Conservation (phyloP, 2,797 vertebrate species). For the Helostoma temminkii region DNA sequence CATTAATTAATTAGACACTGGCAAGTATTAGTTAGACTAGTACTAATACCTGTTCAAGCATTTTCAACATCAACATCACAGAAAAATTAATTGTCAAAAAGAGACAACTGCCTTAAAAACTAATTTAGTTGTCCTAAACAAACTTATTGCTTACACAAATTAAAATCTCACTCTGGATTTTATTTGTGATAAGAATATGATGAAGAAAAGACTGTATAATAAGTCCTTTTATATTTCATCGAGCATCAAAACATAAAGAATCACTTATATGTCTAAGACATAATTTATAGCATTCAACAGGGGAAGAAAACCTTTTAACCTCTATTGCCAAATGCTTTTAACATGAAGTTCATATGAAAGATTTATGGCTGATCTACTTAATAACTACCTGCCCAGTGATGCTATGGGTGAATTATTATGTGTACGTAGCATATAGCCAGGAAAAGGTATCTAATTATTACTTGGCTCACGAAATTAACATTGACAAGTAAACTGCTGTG, state of each 20-base stretch:
- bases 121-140: no score
- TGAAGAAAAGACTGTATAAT: neutral
- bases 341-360: constrained; percentile 52
- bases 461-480: constrained; percentile 62
- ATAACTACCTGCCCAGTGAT: constrained; percentile 80
- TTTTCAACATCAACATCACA: no score
- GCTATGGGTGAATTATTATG: constrained; percentile 74
- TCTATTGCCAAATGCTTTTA: constrained; percentile 52
- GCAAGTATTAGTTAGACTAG: neutral
- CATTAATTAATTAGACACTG: no score
- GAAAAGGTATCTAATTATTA: constrained; percentile 72
- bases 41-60: neutral
- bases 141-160: neutral
- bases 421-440: constrained; percentile 55
- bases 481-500: constrained; percentile 59
- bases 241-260: constrained; percentile 20
- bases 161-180: neutral
- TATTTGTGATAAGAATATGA: neutral
- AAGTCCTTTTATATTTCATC: constrained; percentile 13
- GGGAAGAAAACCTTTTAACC: constrained; percentile 63
- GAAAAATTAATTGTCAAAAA: neutral
- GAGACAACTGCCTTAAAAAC: neutral
- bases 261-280: neutral
- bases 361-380: constrained; percentile 79
- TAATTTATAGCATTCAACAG: constrained; percentile 56